A percentile compares a stretch with the other conserved stretches of the same genome.
These are phyloP conservation scores for Drosophila albomicans DNA, from an alignment of 1,140 invertebrate species.

Conservation along the genomic window DNA sequence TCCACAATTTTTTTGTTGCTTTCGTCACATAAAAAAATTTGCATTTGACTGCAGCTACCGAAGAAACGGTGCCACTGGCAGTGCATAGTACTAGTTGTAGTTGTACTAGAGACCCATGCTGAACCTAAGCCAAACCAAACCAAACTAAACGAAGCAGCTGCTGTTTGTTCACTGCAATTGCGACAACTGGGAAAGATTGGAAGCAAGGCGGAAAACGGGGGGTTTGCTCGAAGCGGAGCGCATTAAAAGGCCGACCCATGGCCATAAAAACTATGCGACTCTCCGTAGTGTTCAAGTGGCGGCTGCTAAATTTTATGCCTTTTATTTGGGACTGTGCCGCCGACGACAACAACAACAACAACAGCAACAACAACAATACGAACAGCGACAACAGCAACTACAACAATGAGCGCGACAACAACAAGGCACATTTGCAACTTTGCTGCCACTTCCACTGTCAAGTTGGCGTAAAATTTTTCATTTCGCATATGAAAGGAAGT, in stretches of 20 bases:
- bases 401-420: slow-evolving; percentile 44
- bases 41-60: slow-evolving; percentile 47
- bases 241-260: slow-evolving; percentile 65
- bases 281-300: slow-evolving; percentile 55
- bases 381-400: slow-evolving; percentile 13
- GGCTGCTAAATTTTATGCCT: slow-evolving; percentile 71
- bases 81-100: not conserved
- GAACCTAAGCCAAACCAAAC: slow-evolving; percentile 20
- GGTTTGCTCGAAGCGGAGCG: slow-evolving; percentile 6
- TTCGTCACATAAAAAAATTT: slow-evolving; percentile 63
- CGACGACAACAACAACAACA: slow-evolving; percentile 50
- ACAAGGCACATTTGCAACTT: slow-evolving; percentile 75
- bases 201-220: no score
- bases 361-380: slow-evolving; percentile 19
- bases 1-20: slow-evolving; percentile 37
- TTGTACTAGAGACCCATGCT: not conserved
- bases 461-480: slow-evolving; percentile 82
- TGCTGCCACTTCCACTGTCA: slow-evolving; percentile 80
- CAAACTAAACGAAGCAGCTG: slow-evolving; percentile 30
- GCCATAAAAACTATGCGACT: slow-evolving; percentile 74
- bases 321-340: slow-evolving; percentile 71
- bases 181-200: slow-evolving; percentile 13
- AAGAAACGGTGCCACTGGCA: slow-evolving; percentile 27
- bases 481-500: slow-evolving; percentile 83
- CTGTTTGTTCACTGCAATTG: slow-evolving; percentile 50